Evolutionary conservation across 2,113 vertebrate genomes (phyloP).

Genomic region (Craseonycteris thonglongyai): DNA sequence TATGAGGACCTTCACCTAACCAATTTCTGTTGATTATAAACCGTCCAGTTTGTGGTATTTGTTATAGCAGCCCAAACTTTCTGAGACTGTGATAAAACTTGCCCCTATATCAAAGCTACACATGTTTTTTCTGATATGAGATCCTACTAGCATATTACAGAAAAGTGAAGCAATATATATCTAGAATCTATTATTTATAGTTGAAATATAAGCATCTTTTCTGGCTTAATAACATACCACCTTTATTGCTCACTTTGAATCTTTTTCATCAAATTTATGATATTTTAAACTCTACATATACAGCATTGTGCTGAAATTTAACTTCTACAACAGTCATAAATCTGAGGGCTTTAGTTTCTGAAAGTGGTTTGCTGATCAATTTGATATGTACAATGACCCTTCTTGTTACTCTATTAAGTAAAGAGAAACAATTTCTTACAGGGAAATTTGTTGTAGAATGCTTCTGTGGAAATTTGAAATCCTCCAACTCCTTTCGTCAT

Average conservation of each 20-base stretch:
- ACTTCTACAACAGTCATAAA: background rate
- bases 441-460: background rate
- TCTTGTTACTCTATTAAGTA: background rate
- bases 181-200: background rate
- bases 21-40: background rate
- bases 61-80: background rate
- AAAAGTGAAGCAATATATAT: background rate
- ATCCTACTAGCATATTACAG: background rate
- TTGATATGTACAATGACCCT: background rate
- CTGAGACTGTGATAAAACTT: background rate
- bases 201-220: background rate
- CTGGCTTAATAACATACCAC: background rate
- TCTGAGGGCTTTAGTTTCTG: background rate
- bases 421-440: slow-evolving; percentile 29
- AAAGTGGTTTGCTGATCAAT: slow-evolving; percentile 14
- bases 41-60: background rate
- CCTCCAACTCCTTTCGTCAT: background rate
- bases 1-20: background rate
- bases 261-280: background rate
- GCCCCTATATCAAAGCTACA: fast-evolving
- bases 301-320: background rate
- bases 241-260: background rate
- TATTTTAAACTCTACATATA: background rate
- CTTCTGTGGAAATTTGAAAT: background rate
- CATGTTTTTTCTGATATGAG: background rate